These are phyloP conservation scores for Darevskia mixta DNA, from an alignment of 2,797 vertebrate species.

Conservation along the genomic window DNA sequence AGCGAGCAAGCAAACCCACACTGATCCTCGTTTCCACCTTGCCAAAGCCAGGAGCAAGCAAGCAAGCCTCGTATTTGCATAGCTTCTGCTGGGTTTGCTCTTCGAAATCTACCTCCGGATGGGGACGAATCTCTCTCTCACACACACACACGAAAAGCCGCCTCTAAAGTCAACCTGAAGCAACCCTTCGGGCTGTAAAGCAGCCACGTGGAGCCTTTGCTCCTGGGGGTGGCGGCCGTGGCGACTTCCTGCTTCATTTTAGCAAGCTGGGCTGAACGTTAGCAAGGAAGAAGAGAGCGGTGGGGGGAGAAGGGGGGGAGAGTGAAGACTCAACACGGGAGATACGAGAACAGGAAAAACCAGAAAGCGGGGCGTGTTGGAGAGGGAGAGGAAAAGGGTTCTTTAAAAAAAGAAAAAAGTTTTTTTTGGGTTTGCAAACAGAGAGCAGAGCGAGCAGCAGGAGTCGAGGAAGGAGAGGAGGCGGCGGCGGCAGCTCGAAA, in stretches of 20 bases:
- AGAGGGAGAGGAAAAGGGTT: no score
- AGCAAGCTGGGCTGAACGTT: conserved; percentile 9
- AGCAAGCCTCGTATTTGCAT: conserved; percentile 24
- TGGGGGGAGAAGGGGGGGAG: neutral
- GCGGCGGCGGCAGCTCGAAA: neutral
- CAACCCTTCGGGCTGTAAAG: conserved; percentile 53
- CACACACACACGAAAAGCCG: neutral
- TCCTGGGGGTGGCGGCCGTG: neutral
- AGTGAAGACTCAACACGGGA: neutral
- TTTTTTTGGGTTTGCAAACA: neutral
- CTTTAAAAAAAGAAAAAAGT: conserved; percentile 1
- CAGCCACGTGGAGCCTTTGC: conserved; percentile 77
- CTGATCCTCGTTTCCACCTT: conserved; percentile 21
- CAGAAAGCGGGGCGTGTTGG: neutral
- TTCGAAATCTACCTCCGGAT: conserved; percentile 51
- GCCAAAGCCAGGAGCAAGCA: neutral
- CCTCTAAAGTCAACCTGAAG: conserved; percentile 28
- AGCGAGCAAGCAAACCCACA: neutral
- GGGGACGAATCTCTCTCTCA: conserved; percentile 18
- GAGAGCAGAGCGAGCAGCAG: neutral
- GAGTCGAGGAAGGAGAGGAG: neutral
- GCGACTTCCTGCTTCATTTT: conserved; percentile 74
- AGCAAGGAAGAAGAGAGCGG: neutral
- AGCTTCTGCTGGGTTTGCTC: conserved; percentile 42
- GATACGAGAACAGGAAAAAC: neutral